Conservation (phyloP, 2,113 vertebrate genomes). For the Engraulis encrasicolus region DNA sequence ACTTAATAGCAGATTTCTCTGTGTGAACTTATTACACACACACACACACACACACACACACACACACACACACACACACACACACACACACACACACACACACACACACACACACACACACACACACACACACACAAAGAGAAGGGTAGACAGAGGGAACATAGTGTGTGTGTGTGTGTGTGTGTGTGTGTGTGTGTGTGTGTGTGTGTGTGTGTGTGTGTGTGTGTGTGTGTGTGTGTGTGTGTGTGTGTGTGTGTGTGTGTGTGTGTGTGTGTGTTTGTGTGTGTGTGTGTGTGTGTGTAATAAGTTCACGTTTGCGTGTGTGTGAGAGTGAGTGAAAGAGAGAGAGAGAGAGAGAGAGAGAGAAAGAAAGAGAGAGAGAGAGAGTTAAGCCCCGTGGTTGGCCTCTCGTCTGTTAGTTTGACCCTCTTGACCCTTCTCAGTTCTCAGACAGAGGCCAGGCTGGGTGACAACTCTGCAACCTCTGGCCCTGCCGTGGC, state of each 20-base stretch:
- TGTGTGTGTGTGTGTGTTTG: background rate
- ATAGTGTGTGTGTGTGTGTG: background rate
- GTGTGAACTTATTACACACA: no score
- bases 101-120: no score
- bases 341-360: no score
- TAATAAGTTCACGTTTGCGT: background rate
- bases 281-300: no score
- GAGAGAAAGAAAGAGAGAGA: no score
- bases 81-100: no score
- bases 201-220: background rate
- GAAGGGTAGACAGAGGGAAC: no score
- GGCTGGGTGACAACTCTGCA: slow-evolving; percentile 67
- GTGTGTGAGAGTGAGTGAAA: background rate
- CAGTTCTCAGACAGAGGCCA: slow-evolving; percentile 84
- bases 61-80: no score
- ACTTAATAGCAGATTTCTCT: no score
- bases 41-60: no score
- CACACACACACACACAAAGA: no score
- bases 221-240: background rate
- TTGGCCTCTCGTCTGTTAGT: slow-evolving; percentile 75
- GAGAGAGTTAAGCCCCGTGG: slow-evolving; percentile 66
- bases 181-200: background rate
- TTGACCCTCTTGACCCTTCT: slow-evolving; percentile 78
- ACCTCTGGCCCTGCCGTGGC: no score
- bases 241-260: background rate